Evolutionary conservation across 2,797 vertebrate genomes (phyloP).

Genomic region (Myiotriccus ornatus): DNA sequence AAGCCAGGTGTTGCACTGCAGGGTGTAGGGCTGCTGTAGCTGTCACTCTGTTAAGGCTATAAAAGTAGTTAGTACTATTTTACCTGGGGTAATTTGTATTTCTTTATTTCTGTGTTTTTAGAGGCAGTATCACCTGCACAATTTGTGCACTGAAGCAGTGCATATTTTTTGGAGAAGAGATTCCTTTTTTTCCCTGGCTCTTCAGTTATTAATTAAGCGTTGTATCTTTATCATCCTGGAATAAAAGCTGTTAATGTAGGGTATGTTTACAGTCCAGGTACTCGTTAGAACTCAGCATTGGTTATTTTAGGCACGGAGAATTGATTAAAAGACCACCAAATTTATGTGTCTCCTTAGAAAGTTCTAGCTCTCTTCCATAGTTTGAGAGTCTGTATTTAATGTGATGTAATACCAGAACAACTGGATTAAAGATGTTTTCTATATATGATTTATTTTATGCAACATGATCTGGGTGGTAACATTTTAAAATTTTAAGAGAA

Average conservation of each 20-base stretch:
- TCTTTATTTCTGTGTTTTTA: not conserved
- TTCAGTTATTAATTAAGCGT: not conserved
- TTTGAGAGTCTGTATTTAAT: not conserved
- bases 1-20: rapidly evolving
- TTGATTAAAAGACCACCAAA: not conserved
- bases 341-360: not conserved
- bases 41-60: not conserved
- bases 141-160: not conserved
- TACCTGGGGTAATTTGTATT: not conserved
- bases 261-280: not conserved
- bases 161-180: not conserved
- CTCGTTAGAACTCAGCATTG: not conserved
- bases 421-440: not conserved
- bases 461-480: not conserved
- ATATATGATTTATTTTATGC: not conserved
- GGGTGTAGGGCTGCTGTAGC: not conserved
- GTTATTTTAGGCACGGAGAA: not conserved
- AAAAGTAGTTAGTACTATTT: rapidly evolving
- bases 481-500: not conserved
- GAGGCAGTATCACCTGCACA: not conserved
- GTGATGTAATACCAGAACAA: not conserved
- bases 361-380: not conserved
- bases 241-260: not conserved
- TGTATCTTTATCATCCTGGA: not conserved
- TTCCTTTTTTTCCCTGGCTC: not conserved